These are phyloP conservation scores for Punctoribates punctum DNA, from an alignment of 2,888 invertebrate genomes.

Conservation along the genomic window DNA sequence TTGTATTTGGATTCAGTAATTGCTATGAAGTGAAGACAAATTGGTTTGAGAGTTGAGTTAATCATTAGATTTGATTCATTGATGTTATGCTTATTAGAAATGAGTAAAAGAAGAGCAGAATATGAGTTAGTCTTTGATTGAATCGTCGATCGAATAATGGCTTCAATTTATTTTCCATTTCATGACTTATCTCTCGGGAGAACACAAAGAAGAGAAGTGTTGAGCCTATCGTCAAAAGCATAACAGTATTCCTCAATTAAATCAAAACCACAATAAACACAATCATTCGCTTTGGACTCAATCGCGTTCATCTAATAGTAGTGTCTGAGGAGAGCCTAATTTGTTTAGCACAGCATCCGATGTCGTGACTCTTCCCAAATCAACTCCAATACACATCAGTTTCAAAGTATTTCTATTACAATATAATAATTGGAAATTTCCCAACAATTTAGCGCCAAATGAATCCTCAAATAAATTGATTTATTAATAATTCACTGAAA, in stretches of 20 bases:
- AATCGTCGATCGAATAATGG: constrained; percentile 15
- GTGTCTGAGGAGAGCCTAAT: not conserved
- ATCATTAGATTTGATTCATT: constrained; percentile 20
- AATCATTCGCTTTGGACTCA: not conserved
- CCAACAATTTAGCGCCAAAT: not conserved
- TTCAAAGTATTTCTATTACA: constrained; percentile 4
- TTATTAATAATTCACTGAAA: not conserved
- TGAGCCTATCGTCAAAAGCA: not conserved
- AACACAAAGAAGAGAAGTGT: constrained; percentile 23
- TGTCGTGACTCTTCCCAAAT: constrained; percentile 6
- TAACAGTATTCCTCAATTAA: constrained; percentile 30
- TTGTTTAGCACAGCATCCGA: not conserved
- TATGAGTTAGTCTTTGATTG: not conserved
- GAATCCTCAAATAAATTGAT: not conserved
- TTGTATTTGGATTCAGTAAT: not conserved
- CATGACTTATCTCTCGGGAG: constrained; percentile 30
- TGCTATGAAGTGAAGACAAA: not conserved
- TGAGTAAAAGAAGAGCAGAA: not conserved
- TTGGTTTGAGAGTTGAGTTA: constrained; percentile 1
- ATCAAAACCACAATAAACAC: constrained; percentile 36
- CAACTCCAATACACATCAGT: not conserved
- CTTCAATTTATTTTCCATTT: constrained; percentile 34
- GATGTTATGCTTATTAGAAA: not conserved
- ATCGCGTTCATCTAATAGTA: not conserved
- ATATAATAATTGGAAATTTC: constrained; percentile 26